Conservation (phyloP, 2,797 vertebrate genomes). For the Malacoctenus gilli region DNA sequence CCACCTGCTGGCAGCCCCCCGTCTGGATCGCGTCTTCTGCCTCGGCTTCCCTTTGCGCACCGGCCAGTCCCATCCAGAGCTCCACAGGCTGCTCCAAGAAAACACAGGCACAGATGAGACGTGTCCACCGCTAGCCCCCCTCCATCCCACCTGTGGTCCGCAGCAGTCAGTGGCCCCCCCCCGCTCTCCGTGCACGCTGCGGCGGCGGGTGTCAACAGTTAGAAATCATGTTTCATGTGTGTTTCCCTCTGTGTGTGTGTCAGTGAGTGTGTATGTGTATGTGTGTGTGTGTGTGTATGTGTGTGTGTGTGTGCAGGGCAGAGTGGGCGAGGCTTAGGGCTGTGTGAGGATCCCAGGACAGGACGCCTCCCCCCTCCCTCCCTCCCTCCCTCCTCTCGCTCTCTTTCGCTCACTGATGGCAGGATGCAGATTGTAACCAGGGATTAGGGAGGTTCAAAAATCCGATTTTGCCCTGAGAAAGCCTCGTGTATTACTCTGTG, state of each 20-base stretch:
- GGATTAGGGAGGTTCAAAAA: constrained; percentile 92
- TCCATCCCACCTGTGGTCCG: constrained; percentile 69
- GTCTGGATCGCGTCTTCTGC: no score
- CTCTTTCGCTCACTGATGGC: constrained; percentile 79
- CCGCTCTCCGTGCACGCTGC: not conserved
- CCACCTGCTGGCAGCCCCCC: no score
- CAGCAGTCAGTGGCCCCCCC: no score
- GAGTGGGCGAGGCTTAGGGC: constrained; percentile 60
- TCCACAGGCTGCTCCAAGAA: no score
- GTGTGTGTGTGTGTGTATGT: constrained; percentile 51
- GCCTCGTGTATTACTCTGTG: constrained; percentile 73
- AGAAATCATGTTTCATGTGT: constrained; percentile 60
- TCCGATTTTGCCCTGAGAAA: constrained; percentile 89
- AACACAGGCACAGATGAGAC: no score
- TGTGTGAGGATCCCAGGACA: constrained; percentile 68
- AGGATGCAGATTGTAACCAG: constrained; percentile 88
- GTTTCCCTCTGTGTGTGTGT: constrained; percentile 48
- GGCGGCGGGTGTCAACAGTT: constrained; percentile 50
- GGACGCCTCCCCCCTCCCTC: constrained; percentile 30
- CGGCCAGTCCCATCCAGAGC: no score
- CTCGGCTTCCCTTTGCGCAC: no score
- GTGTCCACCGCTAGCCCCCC: constrained; percentile 68
- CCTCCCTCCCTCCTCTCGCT: constrained; percentile 21
- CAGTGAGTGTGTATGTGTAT: constrained; percentile 56
- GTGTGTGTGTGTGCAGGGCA: constrained; percentile 52